Conservation (phyloP, 1,140 invertebrate genomes). For the Augochlora pura region DNA sequence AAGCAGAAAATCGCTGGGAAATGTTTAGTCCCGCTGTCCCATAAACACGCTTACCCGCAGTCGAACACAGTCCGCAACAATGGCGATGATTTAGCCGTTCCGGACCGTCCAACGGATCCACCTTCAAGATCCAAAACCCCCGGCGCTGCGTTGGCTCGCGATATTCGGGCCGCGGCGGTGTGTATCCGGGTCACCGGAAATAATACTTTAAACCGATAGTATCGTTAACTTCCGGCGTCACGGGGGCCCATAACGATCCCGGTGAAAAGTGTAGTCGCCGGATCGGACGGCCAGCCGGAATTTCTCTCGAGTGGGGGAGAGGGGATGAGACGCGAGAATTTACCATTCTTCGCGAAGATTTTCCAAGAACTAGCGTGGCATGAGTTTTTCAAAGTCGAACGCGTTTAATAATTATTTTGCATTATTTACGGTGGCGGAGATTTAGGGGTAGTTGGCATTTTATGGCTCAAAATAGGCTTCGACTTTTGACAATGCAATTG, state of each 20-base stretch:
- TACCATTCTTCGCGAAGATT: neutral
- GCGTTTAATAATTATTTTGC: neutral
- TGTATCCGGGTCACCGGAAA: conserved; percentile 36
- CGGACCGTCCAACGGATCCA: neutral
- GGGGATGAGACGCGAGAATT: neutral
- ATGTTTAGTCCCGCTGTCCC: neutral
- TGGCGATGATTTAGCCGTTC: neutral
- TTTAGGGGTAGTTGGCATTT: neutral
- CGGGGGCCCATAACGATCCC: neutral
- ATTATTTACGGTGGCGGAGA: no score
- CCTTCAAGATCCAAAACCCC: neutral
- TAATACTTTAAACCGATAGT: conserved; percentile 42
- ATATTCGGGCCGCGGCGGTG: neutral
- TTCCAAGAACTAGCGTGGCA: neutral
- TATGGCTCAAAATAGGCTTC: no score
- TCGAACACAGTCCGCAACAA: neutral
- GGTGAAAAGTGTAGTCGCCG: neutral
- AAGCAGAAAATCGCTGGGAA: no score
- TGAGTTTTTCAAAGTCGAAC: neutral
- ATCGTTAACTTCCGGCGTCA: conserved; percentile 23
- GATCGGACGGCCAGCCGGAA: neutral
- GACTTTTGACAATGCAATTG: no score
- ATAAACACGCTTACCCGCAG: neutral
- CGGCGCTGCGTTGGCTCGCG: neutral
- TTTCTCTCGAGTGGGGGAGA: neutral